Evolutionary conservation across 2,888 invertebrate genomes (phyloP), one percentile per base, ranked within the genome.

Genomic region (Ormyrus rosae): DNA sequence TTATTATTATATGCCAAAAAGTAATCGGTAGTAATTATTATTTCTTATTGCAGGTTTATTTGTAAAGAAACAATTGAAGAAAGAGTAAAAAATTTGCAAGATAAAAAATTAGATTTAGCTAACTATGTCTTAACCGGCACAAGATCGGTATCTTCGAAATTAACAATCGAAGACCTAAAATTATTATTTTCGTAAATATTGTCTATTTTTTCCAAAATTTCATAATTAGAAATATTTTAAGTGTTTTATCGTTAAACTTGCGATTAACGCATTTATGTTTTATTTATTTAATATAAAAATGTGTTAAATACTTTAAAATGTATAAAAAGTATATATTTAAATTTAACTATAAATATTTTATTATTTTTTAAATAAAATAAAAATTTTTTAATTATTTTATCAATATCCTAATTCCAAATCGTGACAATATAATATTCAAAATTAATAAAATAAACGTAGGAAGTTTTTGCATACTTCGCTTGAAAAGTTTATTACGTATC

Each of bases 41-140:
- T 55, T 67, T 67, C 56, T 61, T 80, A 19, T 88, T 89, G 46
- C 89, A 96, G 96, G 88, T 96, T 98, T 88, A 93, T 98, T 88
- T 95, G 96, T 85, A 91, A 93, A 80, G 95, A 96, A 70, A 98
- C 98, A 0, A 96, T 99, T 34, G 99, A 99, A 91, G 96, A 97
- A 87, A 93, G 95, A 61, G 97, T 99, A 84, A 92, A 95, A 79
- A 91, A 92, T 2, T 92, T 98, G 46, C 99, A 99, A 89, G 93
- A 96, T 19, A 92, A 92, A 71, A 99, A 99, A 91, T 87, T 96
- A 61, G 92, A 93, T 65, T 88, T 98, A 60, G 98, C 98, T 0
- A 92, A 94, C 61, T 94, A 93, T 84, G 93, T 97, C n/a, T 91
- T 98, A 0, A 95, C 95, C 0, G 96, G 96, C 45, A 93, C 94